Base-by-base conservation (phyloP, 2,888 invertebrate species). In the Achlya flavicornis region DNA sequence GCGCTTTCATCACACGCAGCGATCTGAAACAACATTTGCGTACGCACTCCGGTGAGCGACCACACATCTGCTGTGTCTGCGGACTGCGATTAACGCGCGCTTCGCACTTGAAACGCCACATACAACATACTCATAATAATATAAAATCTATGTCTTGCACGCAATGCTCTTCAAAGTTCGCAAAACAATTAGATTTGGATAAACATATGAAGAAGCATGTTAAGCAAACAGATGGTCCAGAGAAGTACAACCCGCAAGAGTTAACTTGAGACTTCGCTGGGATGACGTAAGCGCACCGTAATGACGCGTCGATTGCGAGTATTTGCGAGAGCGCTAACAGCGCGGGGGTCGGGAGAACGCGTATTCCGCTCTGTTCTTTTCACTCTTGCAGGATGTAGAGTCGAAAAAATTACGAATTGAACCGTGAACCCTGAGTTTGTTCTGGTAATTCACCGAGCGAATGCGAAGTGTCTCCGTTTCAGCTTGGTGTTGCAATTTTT, bases 11-110 rank as follows among this genome's bases (percentile, higher is more conserved):
- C 57, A 91, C 92, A 0, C 86, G 89, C 32, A 88, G 92, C 60
- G 93, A 93, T 68, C 74, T 94, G n/a, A 93, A 90, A 61, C 90
- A 90, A 69, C 94, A 94, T 64, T 61, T 88, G 3, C 70, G 85
- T 8, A 90, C 83, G 0, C 94, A 94, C 69, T 87, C 86, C 0
- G 93, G 92, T 0, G 90, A 89, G 46, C 79, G 87, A 58, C 88
- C 89, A 0, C 90, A 91, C 58, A 86, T 89, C 0, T 94, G 94
- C 65, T 78, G 80, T 32, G 74, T 89, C 3, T 94, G 94, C 65
- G 94, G 93, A 0, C 63, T 86, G 16, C 81, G 90, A 3, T 75
- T 94, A 32, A 83, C 89, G 0, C 88, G 94, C 4, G 84, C 89
- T 0, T 89, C 91, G 0, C 92, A 94, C 66, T 79, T 94, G 4